Base-by-base conservation (phyloP, 2,888 invertebrate species). In the Nomada hirtipes region DNA sequence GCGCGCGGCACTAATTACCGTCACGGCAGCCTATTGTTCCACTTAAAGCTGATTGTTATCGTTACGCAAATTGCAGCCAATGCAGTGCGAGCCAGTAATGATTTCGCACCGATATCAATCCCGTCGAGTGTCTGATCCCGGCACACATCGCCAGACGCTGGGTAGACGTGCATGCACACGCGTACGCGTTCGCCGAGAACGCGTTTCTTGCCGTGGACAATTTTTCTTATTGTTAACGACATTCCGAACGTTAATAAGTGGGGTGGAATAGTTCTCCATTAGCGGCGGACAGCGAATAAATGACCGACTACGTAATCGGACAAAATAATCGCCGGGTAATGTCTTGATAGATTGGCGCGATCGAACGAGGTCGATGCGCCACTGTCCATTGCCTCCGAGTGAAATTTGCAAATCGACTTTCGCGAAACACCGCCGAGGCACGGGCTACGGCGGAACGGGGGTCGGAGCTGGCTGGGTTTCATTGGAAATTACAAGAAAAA, bases 1-100 rank as follows among this genome's bases (percentile, higher is more conserved):
- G 81, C 79, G 79, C 88, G 84, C 82, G 88, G 86, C 87, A 88
- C 88, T 88, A 88, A 88, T 88, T 88, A 88, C 83, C 88, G 87
- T 88, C 88, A 88, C 88, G 88, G 87, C 88, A 84, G 82, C 80
- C 88, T 83, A 88, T 88, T 88, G 88, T 88, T 88, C 88, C 88
- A 88, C 88, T 88, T 88, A 88, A 86, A 79, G 86, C 82, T 74
- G 88, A 88, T 88, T 87, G 88, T 87, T 88, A 88, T 88, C 88
- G 88, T 88, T 88, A 88, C 87, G 88, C 88, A 88, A 88, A 88
- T 88, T 88, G 86, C 84, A 87, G 85, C 83, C 88, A 87, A 88
- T 88, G 84, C 84, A 76, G 86, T 72, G 70, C 82, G 86, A 81
- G 79, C 76, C 80, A 87, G 82, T 84, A 87, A 87, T 86, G 88